Conservation (phyloP, 2,113 vertebrate species). For the Pluvialis apricaria region DNA sequence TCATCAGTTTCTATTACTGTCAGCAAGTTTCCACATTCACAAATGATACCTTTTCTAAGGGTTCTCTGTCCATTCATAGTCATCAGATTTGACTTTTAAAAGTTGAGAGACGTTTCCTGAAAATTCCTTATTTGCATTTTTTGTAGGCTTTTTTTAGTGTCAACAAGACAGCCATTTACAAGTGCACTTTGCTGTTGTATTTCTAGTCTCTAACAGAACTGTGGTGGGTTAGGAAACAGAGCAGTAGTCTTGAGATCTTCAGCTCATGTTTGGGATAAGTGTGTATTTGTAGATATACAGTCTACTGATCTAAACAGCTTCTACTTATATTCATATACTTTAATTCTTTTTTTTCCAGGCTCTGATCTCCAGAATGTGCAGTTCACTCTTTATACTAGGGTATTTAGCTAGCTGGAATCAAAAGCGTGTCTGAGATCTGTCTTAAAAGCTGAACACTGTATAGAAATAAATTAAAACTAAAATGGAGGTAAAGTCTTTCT, state of each 20-base stretch:
- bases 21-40: not conserved
- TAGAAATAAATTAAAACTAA: not conserved
- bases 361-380: not conserved
- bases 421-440: not conserved
- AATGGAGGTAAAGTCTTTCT: not conserved
- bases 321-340: not conserved
- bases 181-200: not conserved
- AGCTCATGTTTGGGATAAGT: not conserved
- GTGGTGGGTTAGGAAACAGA: not conserved
- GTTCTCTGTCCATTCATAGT: not conserved
- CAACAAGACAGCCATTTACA: not conserved
- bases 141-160: not conserved
- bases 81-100: not conserved
- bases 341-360: not conserved
- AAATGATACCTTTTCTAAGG: not conserved
- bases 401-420: not conserved
- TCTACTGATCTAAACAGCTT: not conserved
- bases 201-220: not conserved
- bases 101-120: not conserved
- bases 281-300: not conserved
- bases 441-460: not conserved
- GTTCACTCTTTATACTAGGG: not conserved
- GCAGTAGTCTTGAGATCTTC: not conserved
- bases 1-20: not conserved
- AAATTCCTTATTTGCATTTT: not conserved